Evolutionary conservation across 2,888 invertebrate genomes (phyloP), one percentile per base, ranked within the genome.

Genomic region (Tipula vernalis): DNA sequence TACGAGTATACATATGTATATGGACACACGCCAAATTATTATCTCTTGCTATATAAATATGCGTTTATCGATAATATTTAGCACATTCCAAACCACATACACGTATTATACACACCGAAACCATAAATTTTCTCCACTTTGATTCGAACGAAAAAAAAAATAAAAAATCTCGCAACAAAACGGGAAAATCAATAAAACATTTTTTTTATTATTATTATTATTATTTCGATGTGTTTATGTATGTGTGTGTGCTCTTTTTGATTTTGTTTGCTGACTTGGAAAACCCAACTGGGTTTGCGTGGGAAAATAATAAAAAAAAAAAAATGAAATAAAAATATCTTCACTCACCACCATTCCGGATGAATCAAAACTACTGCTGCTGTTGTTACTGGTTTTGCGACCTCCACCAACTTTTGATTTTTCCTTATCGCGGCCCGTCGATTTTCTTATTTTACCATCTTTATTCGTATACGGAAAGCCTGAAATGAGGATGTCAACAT

Each of bases 51-150:
- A 5, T 51, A 57, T 28, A 28, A 0, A 1, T 28, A 28, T 28
- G 13, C 13, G 13, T n/a, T n/a, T 15, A 28, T 71, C 71, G 71
- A 71, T 71, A 71, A 71, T 71, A 71, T 71, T 71, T 71, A 71
- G 71, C 71, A 71, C 28, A 71, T 71, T 71, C 71, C 71, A 71
- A 71, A 71, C 71, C 28, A 12, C 71, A 71, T 15, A 41, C 41
- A 41, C 1, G 28, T 28, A 28, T 6, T 12, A 71, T 71, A 28
- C 12, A 71, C 71, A 71, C 71, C 71, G 28, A 71, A 71, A 71
- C 71, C 71, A 71, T 71, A 71, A 71, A 71, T 71, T 71, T 71
- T 71, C 71, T 71, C 71, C 71, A 71, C 71, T 71, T 71, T 71
- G 71, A 71, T 71, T 28, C 71, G 28, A 71, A 28, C 71, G 10